phyloP scores from a whole-genome alignment of 2,888 invertebrate genomes.

The Platycheirus rosarum region DNA sequence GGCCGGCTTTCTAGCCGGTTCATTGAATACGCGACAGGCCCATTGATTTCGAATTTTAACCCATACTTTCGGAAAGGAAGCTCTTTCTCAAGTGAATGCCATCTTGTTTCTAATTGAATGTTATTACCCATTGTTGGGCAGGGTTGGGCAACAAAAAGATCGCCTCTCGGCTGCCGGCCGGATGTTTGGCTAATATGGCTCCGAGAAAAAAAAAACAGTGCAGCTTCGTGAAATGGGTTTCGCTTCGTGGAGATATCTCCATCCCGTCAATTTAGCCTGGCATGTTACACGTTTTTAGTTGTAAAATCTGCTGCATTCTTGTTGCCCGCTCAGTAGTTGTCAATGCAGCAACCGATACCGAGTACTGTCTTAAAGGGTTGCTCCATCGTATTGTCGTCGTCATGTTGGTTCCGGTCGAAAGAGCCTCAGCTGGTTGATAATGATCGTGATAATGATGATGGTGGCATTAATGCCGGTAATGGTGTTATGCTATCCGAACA shows the following conservation, averaged over 20 bases:
- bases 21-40: constrained; percentile 57
- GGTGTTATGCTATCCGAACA: constrained; percentile 66
- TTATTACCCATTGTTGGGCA: constrained; percentile 36
- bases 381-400: constrained; percentile 14
- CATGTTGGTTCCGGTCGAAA: constrained; percentile 49
- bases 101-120: constrained; percentile 53
- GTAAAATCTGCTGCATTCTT: constrained; percentile 50
- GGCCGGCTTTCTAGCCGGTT: constrained; percentile 57
- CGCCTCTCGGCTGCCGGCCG: constrained; percentile 30
- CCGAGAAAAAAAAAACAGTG: constrained; percentile 15
- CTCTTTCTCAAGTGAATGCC: constrained; percentile 54
- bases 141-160: not conserved
- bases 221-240: constrained; percentile 37
- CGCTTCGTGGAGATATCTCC: constrained; percentile 44
- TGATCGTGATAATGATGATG: constrained; percentile 47
- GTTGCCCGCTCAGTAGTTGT: not conserved
- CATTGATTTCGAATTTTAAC: constrained; percentile 57
- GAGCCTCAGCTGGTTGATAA: constrained; percentile 46
- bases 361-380: constrained; percentile 22
- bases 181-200: constrained; percentile 51
- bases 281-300: constrained; percentile 31
- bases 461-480: constrained; percentile 48
- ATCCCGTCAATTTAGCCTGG: not conserved
- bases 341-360: not conserved
- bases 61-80: constrained; percentile 54